A percentile compares a stretch with the other conserved stretches of the same genome.
These are phyloP conservation scores for Anniella stebbinsi DNA, from an alignment of 2,797 vertebrate genomes.

Conservation along the genomic window DNA sequence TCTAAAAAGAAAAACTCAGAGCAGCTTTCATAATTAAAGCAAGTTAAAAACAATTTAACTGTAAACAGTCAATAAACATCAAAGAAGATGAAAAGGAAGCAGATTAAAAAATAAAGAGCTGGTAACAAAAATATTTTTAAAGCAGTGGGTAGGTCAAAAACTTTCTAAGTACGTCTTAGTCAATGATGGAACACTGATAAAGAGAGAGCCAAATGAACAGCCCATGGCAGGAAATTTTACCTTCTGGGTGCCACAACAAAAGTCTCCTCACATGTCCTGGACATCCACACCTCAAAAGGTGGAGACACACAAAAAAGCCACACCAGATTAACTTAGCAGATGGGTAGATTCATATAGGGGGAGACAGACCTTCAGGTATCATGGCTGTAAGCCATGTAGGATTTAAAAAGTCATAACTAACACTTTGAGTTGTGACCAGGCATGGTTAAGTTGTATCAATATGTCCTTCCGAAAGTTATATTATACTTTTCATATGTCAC, in stretches of 20 bases:
- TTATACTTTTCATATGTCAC: background rate
- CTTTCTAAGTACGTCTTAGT: background rate
- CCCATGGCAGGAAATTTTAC: background rate
- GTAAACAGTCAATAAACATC: background rate
- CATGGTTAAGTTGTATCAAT: background rate
- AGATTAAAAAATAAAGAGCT: background rate
- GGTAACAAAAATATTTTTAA: background rate
- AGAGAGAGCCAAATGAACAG: background rate
- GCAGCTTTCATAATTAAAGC: background rate
- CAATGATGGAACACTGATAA: background rate
- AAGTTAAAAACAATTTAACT: constrained; percentile 3
- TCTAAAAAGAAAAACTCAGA: background rate
- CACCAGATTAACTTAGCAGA: background rate
- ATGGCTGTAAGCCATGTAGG: background rate
- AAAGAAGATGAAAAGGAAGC: background rate
- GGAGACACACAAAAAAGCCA: background rate
- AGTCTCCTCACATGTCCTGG: background rate
- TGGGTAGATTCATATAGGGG: too few species aligned
- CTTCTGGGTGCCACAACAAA: background rate
- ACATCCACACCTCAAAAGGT: background rate
- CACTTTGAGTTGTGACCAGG: background rate
- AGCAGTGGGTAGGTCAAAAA: background rate
- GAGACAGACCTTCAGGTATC: background rate
- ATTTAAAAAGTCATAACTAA: background rate
- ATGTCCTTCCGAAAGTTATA: background rate